Evolutionary conservation across 2,797 vertebrate species (phyloP).

Genomic region (Intellagama lesueurii): DNA sequence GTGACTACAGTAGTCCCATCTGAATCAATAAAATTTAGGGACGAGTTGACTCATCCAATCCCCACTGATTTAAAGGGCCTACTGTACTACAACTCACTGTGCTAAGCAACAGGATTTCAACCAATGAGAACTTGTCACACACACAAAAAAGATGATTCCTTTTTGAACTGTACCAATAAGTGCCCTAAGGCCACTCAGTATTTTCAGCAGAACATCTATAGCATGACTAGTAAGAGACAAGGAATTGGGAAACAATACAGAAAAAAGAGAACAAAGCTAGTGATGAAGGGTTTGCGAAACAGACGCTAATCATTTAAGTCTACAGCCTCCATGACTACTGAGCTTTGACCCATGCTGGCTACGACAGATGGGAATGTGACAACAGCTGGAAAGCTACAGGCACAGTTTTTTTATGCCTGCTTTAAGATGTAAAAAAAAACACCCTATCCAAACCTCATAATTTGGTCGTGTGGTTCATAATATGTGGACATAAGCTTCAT

Average conservation of each 20-base stretch:
- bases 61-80: too few species aligned
- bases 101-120: too few species aligned
- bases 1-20: too few species aligned
- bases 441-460: not conserved
- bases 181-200: conserved; percentile 33
- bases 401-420: not conserved
- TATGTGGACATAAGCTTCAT: too few species aligned
- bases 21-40: too few species aligned
- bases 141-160: conserved; percentile 16
- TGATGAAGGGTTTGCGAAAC: conserved; percentile 60
- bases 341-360: not conserved
- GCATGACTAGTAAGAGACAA: conserved; percentile 42
- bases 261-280: conserved; percentile 28
- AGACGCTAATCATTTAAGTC: too few species aligned
- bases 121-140: conserved; percentile 37
- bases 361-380: not conserved
- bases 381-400: not conserved
- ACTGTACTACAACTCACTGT: too few species aligned
- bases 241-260: conserved; percentile 52
- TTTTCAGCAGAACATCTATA: conserved; percentile 24
- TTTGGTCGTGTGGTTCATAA: not conserved
- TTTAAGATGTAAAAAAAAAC: too few species aligned
- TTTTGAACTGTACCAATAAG: conserved; percentile 59
- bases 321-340: not conserved
- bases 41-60: too few species aligned